Conservation (phyloP, 64 coral and sea anemone species). For the Stylophora pistillata region DNA sequence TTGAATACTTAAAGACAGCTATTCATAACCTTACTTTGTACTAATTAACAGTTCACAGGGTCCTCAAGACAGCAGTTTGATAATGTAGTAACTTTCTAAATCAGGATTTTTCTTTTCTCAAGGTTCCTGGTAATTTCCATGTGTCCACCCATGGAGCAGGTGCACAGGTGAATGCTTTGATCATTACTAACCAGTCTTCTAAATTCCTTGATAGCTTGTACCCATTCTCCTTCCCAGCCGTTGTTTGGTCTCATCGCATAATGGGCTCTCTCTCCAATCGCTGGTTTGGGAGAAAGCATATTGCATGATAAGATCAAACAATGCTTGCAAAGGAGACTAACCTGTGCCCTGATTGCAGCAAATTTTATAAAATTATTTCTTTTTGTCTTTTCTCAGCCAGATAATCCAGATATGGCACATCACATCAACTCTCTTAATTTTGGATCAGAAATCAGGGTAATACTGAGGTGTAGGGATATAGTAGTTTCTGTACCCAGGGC, state of each 20-base stretch:
- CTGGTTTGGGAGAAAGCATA: too few species aligned
- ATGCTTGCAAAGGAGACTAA: too few species aligned
- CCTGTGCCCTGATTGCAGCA: too few species aligned
- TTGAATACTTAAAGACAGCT: too few species aligned
- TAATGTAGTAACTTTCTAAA: neutral
- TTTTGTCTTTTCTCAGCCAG: conserved; percentile 42
- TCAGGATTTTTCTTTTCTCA: neutral
- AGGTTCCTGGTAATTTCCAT: conserved; percentile 99
- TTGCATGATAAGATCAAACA: too few species aligned
- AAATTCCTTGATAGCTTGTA: neutral
- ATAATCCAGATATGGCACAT: conserved; percentile 72
- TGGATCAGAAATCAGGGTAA: conserved; percentile 73
- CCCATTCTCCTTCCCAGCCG: too few species aligned
- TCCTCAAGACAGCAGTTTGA: neutral
- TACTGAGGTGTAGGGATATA: too few species aligned
- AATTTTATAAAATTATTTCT: neutral
- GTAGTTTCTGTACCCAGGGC: too few species aligned
- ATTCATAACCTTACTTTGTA: too few species aligned
- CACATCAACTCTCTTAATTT: conserved; percentile 69
- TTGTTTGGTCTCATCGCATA: too few species aligned
- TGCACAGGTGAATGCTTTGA: conserved; percentile 63
- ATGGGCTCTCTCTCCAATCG: too few species aligned
- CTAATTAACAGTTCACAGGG: too few species aligned
- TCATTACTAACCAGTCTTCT: neutral
- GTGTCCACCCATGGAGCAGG: conserved; percentile 97